Evolutionary conservation across 2,113 vertebrate genomes (phyloP).

Genomic region (Butorides virescens): DNA sequence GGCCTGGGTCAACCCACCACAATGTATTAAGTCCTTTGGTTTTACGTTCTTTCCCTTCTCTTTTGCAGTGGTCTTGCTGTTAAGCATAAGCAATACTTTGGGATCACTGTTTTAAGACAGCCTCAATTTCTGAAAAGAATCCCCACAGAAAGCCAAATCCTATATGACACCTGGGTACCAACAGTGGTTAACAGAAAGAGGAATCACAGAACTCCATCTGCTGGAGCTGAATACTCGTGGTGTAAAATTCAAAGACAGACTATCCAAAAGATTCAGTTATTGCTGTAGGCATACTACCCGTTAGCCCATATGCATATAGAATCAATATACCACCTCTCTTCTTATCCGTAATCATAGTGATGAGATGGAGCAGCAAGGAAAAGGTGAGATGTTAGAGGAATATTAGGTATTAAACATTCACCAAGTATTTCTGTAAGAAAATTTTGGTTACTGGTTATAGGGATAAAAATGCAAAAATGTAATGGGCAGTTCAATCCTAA

Average conservation of each 20-base stretch:
- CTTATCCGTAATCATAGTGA: neutral
- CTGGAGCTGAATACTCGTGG: neutral
- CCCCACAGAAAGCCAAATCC: neutral
- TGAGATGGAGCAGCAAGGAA: neutral
- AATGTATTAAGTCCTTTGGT: accelerated
- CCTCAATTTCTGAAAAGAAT: neutral
- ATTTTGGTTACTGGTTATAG: neutral
- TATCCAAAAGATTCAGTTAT: neutral
- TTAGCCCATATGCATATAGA: neutral
- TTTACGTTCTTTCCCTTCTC: neutral
- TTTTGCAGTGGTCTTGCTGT: no score
- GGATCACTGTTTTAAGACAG: neutral
- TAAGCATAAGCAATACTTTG: neutral
- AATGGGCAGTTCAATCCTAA: accelerated
- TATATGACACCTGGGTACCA: neutral
- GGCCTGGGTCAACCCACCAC: neutral
- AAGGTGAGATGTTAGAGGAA: neutral
- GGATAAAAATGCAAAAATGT: neutral
- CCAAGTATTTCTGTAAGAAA: neutral
- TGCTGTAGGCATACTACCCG: neutral
- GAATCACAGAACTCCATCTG: neutral
- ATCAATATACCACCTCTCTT: neutral
- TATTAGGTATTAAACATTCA: no score
- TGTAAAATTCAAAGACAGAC: neutral
- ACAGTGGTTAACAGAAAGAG: neutral